phyloP scores from a whole-genome alignment of 1,140 invertebrate genomes.

The Megathymus violae region DNA sequence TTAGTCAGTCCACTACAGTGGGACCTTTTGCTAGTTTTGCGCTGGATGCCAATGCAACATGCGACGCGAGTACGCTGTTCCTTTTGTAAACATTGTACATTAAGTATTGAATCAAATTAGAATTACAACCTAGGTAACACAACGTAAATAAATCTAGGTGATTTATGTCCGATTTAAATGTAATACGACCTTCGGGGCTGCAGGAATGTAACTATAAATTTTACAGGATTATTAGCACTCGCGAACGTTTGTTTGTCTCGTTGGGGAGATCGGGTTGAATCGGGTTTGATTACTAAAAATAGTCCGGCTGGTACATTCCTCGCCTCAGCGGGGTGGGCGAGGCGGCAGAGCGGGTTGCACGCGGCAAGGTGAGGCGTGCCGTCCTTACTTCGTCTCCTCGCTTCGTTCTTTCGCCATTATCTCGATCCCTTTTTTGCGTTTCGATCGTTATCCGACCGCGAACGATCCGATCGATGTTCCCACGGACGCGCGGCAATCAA shows the following conservation, averaged over 20 bases:
- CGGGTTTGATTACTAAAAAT: constrained; percentile 79
- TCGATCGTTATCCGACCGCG: constrained; percentile 74
- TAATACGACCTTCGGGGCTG: constrained; percentile 13
- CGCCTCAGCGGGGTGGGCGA: constrained; percentile 42
- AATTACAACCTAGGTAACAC: not conserved
- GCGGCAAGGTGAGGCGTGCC: constrained; percentile 44
- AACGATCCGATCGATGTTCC: constrained; percentile 70
- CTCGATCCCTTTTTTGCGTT: constrained; percentile 77
- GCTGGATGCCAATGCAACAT: not conserved
- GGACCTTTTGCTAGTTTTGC: too few relatives aligned
- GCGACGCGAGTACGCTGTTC: not conserved
- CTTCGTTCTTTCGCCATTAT: constrained; percentile 64
- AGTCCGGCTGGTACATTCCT: constrained; percentile 72
- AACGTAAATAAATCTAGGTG: not conserved
- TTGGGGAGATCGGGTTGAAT: constrained; percentile 53
- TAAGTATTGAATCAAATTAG: not conserved
- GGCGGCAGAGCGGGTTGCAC: constrained; percentile 35
- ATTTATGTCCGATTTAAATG: constrained; percentile 10
- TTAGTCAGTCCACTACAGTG: too few relatives aligned
- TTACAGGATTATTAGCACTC: constrained; percentile 53
- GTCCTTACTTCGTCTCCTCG: constrained; percentile 66
- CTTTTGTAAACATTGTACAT: not conserved
- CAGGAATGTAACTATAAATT: constrained; percentile 29
- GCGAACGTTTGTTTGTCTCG: constrained; percentile 58
- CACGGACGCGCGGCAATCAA: constrained; percentile 67